Evolutionary conservation across 1,140 invertebrate genomes (phyloP).

Genomic region (Tigriopus japonicus): DNA sequence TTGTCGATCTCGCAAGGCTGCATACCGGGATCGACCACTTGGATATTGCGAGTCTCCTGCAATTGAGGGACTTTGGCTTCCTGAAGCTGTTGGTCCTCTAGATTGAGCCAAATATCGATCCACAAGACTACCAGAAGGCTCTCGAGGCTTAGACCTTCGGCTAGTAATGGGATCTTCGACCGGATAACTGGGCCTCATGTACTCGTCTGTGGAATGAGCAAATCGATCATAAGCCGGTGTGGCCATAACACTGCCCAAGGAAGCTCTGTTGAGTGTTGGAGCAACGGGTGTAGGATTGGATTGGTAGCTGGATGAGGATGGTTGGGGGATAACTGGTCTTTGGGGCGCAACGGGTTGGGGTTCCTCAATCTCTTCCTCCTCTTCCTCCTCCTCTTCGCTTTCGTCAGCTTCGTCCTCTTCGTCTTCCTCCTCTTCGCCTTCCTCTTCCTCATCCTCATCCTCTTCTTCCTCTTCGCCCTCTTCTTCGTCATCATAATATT

Average conservation of each 20-base stretch:
- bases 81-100: slow-evolving; percentile 18
- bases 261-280: not conserved
- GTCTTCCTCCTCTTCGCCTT: slow-evolving; percentile 4
- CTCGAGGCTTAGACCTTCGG: not conserved
- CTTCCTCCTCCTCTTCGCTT: not conserved
- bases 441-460: not conserved
- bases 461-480: slow-evolving; percentile 1
- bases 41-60: not conserved
- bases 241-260: not conserved
- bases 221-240: too few relatives aligned
- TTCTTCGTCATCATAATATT: slow-evolving; percentile 10
- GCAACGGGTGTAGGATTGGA: not conserved
- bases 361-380: not conserved
- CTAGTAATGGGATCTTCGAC: too few relatives aligned
- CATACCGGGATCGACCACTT: slow-evolving; percentile 19
- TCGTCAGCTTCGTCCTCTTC: slow-evolving; percentile 11
- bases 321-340: not conserved
- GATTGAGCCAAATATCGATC: slow-evolving; percentile 19
- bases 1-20: slow-evolving; percentile 18
- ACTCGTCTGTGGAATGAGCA: too few relatives aligned
- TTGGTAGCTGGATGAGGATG: too few relatives aligned
- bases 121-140: slow-evolving; percentile 14
- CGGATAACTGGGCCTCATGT: too few relatives aligned
- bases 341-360: not conserved
- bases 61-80: slow-evolving; percentile 12